phyloP scores from a whole-genome alignment of 1,140 invertebrate genomes.

The Rhizoglyphus robini region DNA sequence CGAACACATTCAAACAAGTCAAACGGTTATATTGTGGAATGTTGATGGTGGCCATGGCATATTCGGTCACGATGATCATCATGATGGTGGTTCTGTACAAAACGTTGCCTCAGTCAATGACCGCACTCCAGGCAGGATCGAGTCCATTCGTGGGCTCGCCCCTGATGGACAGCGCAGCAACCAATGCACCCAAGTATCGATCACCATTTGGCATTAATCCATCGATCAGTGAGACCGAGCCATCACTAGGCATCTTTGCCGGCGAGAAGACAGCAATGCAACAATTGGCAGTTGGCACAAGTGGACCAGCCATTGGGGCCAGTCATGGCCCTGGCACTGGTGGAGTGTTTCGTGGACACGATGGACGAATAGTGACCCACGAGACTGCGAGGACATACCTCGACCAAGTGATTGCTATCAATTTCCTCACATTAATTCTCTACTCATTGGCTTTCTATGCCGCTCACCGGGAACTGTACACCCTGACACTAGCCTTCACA shows the following conservation, averaged over 20 bases:
- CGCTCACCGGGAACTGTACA: constrained; percentile 8
- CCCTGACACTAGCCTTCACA: constrained; percentile 8
- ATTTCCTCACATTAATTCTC: constrained; percentile 3
- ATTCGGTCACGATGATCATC: constrained; percentile 7
- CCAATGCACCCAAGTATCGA: not conserved
- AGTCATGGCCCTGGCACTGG: not conserved
- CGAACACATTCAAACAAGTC: constrained; percentile 13
- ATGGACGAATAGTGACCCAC: not conserved
- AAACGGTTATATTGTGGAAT: constrained; percentile 15
- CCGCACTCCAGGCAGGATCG: no score
- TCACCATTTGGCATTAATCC: not conserved
- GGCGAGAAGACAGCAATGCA: not conserved
- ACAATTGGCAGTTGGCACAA: no score
- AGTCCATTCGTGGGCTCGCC: no score
- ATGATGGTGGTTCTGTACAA: constrained; percentile 15
- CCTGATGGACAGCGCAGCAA: no score
- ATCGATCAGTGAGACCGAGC: not conserved
- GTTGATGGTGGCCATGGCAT: constrained; percentile 6
- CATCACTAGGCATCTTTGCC: not conserved
- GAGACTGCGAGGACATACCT: not conserved
- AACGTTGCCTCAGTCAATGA: not conserved
- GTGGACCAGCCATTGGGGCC: not conserved
- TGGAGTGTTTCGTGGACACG: not conserved
- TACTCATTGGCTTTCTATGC: constrained; percentile 14
- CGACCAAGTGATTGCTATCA: constrained; percentile 11